These are phyloP conservation scores for Megalops cyprinoides DNA, from an alignment of 2,797 vertebrate genomes.

Conservation along the genomic window DNA sequence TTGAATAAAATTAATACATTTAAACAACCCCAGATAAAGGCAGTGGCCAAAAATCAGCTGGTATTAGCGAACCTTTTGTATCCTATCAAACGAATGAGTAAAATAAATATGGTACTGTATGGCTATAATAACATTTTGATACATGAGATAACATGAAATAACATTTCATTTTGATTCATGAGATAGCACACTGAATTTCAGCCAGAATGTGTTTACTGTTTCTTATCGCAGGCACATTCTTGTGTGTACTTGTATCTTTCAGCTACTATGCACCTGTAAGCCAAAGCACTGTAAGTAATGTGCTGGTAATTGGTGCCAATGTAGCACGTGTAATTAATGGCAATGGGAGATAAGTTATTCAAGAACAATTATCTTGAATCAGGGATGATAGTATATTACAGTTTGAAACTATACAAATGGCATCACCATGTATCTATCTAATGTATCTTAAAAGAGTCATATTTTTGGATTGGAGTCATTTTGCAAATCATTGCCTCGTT, in stretches of 20 bases:
- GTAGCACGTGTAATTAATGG: not conserved
- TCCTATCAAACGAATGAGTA: not conserved
- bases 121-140: too few relatives aligned
- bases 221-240: not conserved
- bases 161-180: not conserved
- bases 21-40: too few relatives aligned
- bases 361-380: not conserved
- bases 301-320: not conserved
- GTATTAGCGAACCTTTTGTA: not conserved
- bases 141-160: too few relatives aligned
- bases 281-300: not conserved
- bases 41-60: too few relatives aligned
- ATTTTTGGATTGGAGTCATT: not conserved
- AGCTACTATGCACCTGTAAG: not conserved
- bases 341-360: not conserved
- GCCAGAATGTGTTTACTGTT: not conserved
- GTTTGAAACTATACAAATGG: not conserved
- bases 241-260: not conserved
- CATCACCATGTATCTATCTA: not conserved
- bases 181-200: not conserved
- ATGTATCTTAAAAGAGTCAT: not conserved
- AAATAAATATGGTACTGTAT: not conserved
- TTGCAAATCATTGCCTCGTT: not conserved
- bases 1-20: not conserved
- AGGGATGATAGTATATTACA: not conserved